Evolutionary conservation across 2,888 invertebrate species (phyloP).

Genomic region (Mesopsocus fuscifrons): DNA sequence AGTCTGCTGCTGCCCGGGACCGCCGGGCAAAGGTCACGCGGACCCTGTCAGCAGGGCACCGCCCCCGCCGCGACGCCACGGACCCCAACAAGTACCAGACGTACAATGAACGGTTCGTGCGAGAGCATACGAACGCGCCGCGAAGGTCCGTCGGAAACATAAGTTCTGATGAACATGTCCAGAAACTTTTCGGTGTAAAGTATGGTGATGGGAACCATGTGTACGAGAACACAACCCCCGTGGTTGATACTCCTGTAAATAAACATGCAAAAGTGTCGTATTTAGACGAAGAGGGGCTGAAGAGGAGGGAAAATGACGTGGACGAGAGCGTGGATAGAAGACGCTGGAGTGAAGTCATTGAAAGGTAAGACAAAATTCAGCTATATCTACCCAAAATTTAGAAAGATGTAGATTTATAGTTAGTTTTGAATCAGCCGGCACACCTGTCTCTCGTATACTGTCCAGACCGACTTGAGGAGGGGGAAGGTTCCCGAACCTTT

Average conservation of each 20-base stretch:
- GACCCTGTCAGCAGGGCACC: slow-evolving; percentile 1
- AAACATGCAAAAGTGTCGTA: neutral
- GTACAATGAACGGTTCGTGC: neutral
- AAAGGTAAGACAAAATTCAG: too few relatives aligned
- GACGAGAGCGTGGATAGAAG: neutral
- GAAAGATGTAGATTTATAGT: too few relatives aligned
- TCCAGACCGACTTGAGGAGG: too few relatives aligned
- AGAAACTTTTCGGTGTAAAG: neutral
- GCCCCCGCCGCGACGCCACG: neutral
- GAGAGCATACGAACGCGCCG: neutral
- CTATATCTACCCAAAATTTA: too few relatives aligned
- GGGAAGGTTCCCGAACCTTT: too few relatives aligned
- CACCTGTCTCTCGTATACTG: too few relatives aligned
- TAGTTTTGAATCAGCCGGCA: too few relatives aligned
- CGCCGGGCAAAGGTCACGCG: neutral
- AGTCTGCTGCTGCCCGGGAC: neutral
- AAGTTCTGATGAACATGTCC: neutral
- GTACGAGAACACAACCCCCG: neutral
- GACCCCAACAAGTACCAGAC: neutral
- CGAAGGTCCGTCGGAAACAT: neutral
- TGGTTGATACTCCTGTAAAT: neutral
- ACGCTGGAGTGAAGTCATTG: too few relatives aligned
- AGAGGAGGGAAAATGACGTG: neutral
- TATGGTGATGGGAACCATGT: neutral
- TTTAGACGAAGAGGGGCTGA: slow-evolving; percentile 4